Evolutionary conservation across 2,888 invertebrate species (phyloP).

Genomic region (Apotomis betuletana): DNA sequence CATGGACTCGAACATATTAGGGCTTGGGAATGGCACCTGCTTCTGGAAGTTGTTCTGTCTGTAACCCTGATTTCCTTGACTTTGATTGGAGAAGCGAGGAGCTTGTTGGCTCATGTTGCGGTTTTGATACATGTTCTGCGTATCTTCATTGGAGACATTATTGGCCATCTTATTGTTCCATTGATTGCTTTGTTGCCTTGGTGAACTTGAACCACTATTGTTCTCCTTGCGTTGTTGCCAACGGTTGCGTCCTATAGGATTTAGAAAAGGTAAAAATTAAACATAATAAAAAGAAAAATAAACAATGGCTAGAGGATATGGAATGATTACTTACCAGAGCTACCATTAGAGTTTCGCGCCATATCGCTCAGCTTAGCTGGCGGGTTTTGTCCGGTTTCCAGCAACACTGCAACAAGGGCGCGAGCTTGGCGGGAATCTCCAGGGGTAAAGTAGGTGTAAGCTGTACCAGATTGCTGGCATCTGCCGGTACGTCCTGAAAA

Average conservation of each 20-base stretch:
- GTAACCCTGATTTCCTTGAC: slow-evolving; percentile 70
- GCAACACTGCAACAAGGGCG: slow-evolving; percentile 94
- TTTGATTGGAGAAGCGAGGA: slow-evolving; percentile 80
- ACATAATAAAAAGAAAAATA: neutral
- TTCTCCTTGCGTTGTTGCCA: slow-evolving; percentile 86
- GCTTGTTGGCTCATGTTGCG: slow-evolving; percentile 71
- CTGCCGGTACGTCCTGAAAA: slow-evolving; percentile 91
- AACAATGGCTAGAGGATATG: neutral
- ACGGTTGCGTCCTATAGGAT: slow-evolving; percentile 78
- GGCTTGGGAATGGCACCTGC: slow-evolving; percentile 83
- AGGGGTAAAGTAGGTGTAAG: slow-evolving; percentile 98
- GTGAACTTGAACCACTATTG: slow-evolving; percentile 77
- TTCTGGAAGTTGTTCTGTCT: slow-evolving; percentile 80
- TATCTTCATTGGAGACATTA: slow-evolving; percentile 60
- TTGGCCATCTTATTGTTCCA: slow-evolving; percentile 80
- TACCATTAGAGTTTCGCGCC: slow-evolving; percentile 84
- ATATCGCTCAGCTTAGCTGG: slow-evolving; percentile 91
- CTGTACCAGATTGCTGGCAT: slow-evolving; percentile 96
- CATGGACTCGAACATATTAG: slow-evolving; percentile 83
- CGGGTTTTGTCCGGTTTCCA: slow-evolving; percentile 95
- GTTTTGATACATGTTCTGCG: slow-evolving; percentile 67
- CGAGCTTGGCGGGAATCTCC: slow-evolving; percentile 96
- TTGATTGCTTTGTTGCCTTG: slow-evolving; percentile 80
- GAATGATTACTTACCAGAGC: slow-evolving; percentile 63
- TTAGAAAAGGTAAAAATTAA: slow-evolving; percentile 38